Evolutionary conservation across 2,113 vertebrate species (phyloP).

Genomic region (Paramisgurnus dabryanus): DNA sequence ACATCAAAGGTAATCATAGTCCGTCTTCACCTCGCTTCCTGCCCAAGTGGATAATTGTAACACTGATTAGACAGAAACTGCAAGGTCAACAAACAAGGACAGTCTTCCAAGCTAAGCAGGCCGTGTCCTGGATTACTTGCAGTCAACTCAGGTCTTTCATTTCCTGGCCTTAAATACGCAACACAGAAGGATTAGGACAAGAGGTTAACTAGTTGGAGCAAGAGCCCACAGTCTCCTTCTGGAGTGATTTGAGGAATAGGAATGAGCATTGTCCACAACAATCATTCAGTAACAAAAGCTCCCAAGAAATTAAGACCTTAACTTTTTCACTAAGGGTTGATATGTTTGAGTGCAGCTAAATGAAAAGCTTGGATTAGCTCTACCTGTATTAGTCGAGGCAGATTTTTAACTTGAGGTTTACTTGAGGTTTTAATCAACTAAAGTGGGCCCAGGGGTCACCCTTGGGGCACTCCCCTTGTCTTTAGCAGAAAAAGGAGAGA

Average conservation of each 20-base stretch:
- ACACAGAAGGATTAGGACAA: slow-evolving; percentile 1
- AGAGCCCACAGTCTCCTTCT: slow-evolving; percentile 23
- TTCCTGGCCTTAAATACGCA: slow-evolving; percentile 9
- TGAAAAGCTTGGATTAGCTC: slow-evolving; percentile 8
- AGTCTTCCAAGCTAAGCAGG: slow-evolving; percentile 17
- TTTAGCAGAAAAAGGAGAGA: slow-evolving; percentile 28
- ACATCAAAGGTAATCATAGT: background rate
- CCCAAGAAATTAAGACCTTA: background rate
- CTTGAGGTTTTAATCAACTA: slow-evolving; percentile 44
- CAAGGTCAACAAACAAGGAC: slow-evolving; percentile 3
- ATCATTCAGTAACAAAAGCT: background rate
- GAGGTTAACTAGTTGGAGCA: background rate
- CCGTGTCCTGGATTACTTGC: slow-evolving; percentile 38
- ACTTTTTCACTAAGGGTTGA: background rate
- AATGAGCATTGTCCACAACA: background rate
- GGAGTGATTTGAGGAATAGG: slow-evolving; percentile 16
- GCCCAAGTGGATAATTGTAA: slow-evolving; percentile 1
- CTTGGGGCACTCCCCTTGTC: slow-evolving; percentile 29
- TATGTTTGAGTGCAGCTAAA: slow-evolving; percentile 6
- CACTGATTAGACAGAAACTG: background rate
- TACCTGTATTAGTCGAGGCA: background rate
- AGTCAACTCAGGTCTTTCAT: slow-evolving; percentile 22
- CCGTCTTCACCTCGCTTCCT: background rate
- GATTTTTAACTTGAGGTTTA: slow-evolving; percentile 34
- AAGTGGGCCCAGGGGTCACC: slow-evolving; percentile 27